phyloP scores from a whole-genome alignment of 1,140 invertebrate genomes.

The Scaptomyza pallida region DNA sequence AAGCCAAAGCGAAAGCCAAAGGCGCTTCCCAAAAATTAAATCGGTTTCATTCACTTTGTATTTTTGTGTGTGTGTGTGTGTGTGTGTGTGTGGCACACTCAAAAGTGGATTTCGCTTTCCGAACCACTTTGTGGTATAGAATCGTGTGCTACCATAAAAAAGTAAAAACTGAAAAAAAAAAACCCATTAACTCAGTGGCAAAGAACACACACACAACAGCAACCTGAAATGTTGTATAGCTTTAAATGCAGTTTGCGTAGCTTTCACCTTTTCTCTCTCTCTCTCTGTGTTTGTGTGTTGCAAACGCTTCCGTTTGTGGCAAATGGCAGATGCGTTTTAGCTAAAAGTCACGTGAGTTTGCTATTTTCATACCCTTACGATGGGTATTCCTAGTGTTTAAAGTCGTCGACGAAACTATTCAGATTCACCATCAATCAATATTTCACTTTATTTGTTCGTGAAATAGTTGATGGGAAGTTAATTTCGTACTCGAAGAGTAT shows the following conservation, averaged over 20 bases:
- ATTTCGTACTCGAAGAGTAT: not conserved
- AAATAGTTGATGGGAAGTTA: too few species aligned
- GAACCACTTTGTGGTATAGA: slow-evolving; percentile 39
- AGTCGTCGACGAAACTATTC: too few species aligned
- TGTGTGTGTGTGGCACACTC: slow-evolving; percentile 1
- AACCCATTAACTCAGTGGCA: slow-evolving; percentile 8
- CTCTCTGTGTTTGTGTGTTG: too few species aligned
- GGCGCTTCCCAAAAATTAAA: slow-evolving; percentile 19
- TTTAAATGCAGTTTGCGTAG: slow-evolving; percentile 46
- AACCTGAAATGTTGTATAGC: slow-evolving; percentile 6
- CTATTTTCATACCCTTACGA: not conserved
- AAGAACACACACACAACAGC: not conserved
- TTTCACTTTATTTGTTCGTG: too few species aligned
- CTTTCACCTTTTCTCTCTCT: slow-evolving; percentile 46
- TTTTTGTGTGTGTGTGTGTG: too few species aligned
- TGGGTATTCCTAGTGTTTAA: not conserved
- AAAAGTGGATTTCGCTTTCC: slow-evolving; percentile 50
- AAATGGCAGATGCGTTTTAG: slow-evolving; percentile 21
- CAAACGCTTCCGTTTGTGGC: slow-evolving; percentile 34
- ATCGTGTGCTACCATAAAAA: slow-evolving; percentile 7
- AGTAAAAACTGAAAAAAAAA: not conserved
- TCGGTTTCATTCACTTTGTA: slow-evolving; percentile 44
- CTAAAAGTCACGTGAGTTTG: not conserved
- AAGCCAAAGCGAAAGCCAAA: slow-evolving; percentile 14
- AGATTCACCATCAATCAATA: not conserved